A percentile compares a stretch with the other conserved stretches of the same genome.
phyloP scores from a whole-genome alignment of 2,888 invertebrate species.

The Drosophila kambysellisi region DNA sequence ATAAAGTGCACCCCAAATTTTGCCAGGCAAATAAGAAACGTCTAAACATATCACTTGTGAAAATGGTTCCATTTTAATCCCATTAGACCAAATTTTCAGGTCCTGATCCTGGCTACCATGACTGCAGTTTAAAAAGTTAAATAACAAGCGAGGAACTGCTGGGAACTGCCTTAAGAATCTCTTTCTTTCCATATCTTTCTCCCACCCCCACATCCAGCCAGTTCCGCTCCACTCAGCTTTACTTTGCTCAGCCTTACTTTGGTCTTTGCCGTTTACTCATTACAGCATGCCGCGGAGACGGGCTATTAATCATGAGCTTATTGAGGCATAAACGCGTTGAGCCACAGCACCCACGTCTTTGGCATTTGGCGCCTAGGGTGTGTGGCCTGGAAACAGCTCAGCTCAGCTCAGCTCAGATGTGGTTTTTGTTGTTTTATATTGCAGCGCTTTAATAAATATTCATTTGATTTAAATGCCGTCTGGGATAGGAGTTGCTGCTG shows the following conservation, averaged over 20 bases:
- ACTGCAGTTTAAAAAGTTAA: slow-evolving; percentile 35
- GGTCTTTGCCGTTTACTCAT: slow-evolving; percentile 70
- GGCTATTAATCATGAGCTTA: slow-evolving; percentile 83
- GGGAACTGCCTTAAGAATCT: neutral
- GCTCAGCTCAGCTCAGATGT: slow-evolving; percentile 1
- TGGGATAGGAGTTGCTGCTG: neutral
- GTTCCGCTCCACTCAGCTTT: slow-evolving; percentile 17
- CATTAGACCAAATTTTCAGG: slow-evolving; percentile 11
- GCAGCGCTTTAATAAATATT: slow-evolving; percentile 72
- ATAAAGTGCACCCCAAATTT: neutral
- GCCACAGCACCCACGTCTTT: slow-evolving; percentile 65
- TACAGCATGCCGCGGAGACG: slow-evolving; percentile 61
- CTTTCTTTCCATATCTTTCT: too few species aligned
- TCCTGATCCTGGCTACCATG: neutral
- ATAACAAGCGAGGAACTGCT: slow-evolving; percentile 4
- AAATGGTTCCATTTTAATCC: neutral
- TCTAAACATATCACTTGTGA: neutral
- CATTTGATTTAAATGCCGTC: slow-evolving; percentile 64
- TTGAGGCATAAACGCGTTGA: slow-evolving; percentile 82
- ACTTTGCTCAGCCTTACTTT: slow-evolving; percentile 34
- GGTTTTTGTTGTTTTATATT: slow-evolving; percentile 12
- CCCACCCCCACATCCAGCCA: neutral
- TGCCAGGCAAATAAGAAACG: neutral
- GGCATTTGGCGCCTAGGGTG: slow-evolving; percentile 45
- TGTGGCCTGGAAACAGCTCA: slow-evolving; percentile 18